phyloP scores from a whole-genome alignment of 2,888 invertebrate species.

The Yponomeuta malinellus region DNA sequence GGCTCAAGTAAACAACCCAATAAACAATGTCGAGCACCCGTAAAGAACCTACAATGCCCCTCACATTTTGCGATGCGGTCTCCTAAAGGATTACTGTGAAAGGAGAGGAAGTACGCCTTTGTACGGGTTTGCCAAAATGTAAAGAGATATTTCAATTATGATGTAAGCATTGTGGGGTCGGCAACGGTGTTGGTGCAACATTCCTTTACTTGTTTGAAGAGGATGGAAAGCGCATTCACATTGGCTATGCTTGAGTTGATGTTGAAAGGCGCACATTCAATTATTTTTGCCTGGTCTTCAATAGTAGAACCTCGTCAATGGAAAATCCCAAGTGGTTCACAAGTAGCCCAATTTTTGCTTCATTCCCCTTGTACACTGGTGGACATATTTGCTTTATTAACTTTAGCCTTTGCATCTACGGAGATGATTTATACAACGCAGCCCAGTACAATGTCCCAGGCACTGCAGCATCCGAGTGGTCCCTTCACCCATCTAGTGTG shows the following conservation, averaged over 20 bases:
- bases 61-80: slow-evolving; percentile 36
- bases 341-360: too few relatives aligned
- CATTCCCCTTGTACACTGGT: too few relatives aligned
- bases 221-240: slow-evolving; percentile 10
- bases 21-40: slow-evolving; percentile 49
- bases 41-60: slow-evolving; percentile 23
- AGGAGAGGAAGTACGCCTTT: slow-evolving; percentile 56
- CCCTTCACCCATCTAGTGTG: too few relatives aligned
- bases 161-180: not conserved
- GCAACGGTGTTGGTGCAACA: slow-evolving; percentile 48
- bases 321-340: not conserved
- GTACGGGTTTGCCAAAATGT: slow-evolving; percentile 47
- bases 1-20: slow-evolving; percentile 39
- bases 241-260: not conserved
- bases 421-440: too few relatives aligned
- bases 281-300: not conserved
- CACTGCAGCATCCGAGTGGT: too few relatives aligned
- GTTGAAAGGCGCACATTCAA: not conserved
- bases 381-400: too few relatives aligned
- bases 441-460: too few relatives aligned
- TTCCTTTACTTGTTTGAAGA: slow-evolving; percentile 26
- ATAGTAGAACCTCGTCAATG: not conserved
- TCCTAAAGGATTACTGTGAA: slow-evolving; percentile 38
- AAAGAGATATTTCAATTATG: slow-evolving; percentile 52
- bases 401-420: too few relatives aligned